A percentile compares a stretch with the other conserved stretches of the same genome.
Conservation (phyloP, 2,797 vertebrate species). For the Merluccius polli region DNA sequence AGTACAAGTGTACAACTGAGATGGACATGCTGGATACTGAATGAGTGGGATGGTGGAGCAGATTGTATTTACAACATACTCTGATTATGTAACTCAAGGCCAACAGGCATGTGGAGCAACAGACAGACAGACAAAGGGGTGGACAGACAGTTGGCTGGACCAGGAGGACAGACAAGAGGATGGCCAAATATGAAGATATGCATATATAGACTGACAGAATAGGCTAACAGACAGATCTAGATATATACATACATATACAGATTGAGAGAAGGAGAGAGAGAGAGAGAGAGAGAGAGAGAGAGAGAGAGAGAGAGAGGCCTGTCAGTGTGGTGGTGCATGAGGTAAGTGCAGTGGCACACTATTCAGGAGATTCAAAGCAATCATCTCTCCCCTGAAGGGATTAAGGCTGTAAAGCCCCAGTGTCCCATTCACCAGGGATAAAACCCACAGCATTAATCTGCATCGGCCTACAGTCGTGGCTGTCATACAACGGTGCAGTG, state of each 20-base stretch:
- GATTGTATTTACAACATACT: conserved; percentile 46
- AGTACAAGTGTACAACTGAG: conserved; percentile 21
- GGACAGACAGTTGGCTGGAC: background rate
- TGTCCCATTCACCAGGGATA: conserved; percentile 74
- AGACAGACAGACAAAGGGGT: background rate
- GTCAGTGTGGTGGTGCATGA: conserved; percentile 7
- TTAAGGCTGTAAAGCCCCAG: conserved; percentile 74
- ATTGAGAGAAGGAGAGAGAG: conserved; percentile 27
- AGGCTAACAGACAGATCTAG: conserved; percentile 8
- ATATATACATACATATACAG: conserved; percentile 15
- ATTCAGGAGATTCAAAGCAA: conserved; percentile 68
- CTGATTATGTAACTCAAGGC: conserved; percentile 49
- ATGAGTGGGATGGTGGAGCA: conserved; percentile 42
- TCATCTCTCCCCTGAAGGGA: conserved; percentile 73
- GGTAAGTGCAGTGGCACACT: conserved; percentile 34
- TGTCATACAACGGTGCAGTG: conserved; percentile 30
- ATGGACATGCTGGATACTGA: conserved; percentile 18
- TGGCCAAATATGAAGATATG: background rate
- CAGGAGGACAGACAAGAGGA: conserved; percentile 11
- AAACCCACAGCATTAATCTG: conserved; percentile 73
- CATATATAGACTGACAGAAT: background rate
- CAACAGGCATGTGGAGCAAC: background rate
- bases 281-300: conserved; percentile 6
- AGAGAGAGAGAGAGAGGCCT: conserved; percentile 32
- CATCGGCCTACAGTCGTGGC: conserved; percentile 61